Base-by-base conservation (phyloP, 2,888 invertebrate genomes). In the Chorisops tibialis region DNA sequence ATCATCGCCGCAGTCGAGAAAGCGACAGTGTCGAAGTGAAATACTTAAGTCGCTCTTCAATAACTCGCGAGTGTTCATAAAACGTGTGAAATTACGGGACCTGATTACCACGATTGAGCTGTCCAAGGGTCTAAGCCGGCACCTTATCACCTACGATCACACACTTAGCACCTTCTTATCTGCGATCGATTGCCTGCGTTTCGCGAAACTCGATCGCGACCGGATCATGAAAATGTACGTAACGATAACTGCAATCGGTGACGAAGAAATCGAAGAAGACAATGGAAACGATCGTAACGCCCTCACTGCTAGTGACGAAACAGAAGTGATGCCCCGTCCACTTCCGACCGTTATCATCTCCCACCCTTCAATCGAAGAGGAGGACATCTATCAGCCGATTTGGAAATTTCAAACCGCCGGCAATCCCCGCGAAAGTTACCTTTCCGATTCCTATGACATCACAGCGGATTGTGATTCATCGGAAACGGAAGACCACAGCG, bases 311-410 rank as follows among this genome's bases (percentile, higher is more conserved):
- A 18, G 51, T 52, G 21, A 21, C 30, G n/a, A 16, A 9, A 48
- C 18, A 14, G 4, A 7, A 7, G 52, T 19, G 21, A 59, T 16
- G 4, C 19, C 43, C n/a, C 12, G 11, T 6, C 14, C 56, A 4
- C 35, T 16, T 11, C 16, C 43, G 14, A 14, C 18, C n/a, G 9
- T 30, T 30, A 30, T 9, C 30, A 9, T 30, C 1, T 30, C 30
- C 30, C 2, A 7, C 9, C 30, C 30, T 9, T 11, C 11, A 4
- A 16, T 6, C 4, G 68, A 69, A 5, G 74, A 76, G 51, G 78
- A 79, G 35, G 71, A 74, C 7, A 78, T 79, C 60, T 79, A 79
- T 64, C 79, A 79, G 43, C 74, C 76, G 41, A 78, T 79, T 63
- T 79, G 78, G 79, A 75, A 77, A 65, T 78, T 75, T 63, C 72